Base-by-base conservation (phyloP, 2,888 invertebrate genomes). In the Macrosiphum euphorbiae region DNA sequence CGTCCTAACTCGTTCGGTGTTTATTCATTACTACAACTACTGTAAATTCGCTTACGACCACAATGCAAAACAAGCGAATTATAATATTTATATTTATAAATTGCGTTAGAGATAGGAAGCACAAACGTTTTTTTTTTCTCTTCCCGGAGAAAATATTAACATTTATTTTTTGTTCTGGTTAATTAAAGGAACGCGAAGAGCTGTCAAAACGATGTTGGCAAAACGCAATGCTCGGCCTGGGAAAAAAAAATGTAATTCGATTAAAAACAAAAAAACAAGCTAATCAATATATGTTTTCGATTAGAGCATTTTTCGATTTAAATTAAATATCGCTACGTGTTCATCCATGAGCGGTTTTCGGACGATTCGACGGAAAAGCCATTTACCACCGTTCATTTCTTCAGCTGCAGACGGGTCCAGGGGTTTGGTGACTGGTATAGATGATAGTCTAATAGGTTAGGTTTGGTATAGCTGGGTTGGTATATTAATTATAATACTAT, bases 1-100 rank as follows among this genome's bases (percentile, higher is more conserved):
- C 26, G 26, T 55, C 24, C 84, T 26, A 26, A 85, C 11, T 44
- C 44, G 26, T 85, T 44, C 4, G 85, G 26, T 85, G 85, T 85
- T 85, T 44, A 13, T 44, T 26, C 28, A 13, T 85, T 7, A 58
- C 26, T 85, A 85, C 8, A 3, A 26, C 24, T 13, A 58, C 24
- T 28, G 44, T 44, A 13, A 85, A 88, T n/a, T 35, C 52, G 26
- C 4, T 8, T 90, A n/a, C 44, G 44, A 35, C 20, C 88, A 20
- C n/a, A n/a, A 20, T 24, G 55, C 41, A 28, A 47, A 47, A 86
- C 4, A 86, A 47, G 7, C 44, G 35, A 41, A 52, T 7, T 47
- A 90, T n/a, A 55, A 84, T 55, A 91, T 52, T 50, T 13, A 52
- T 84, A 52, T 55, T 91, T 55, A 55, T 35, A 55, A 90, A 90